Conservation (phyloP, 2,113 vertebrate species). For the Urocolius indicus region DNA sequence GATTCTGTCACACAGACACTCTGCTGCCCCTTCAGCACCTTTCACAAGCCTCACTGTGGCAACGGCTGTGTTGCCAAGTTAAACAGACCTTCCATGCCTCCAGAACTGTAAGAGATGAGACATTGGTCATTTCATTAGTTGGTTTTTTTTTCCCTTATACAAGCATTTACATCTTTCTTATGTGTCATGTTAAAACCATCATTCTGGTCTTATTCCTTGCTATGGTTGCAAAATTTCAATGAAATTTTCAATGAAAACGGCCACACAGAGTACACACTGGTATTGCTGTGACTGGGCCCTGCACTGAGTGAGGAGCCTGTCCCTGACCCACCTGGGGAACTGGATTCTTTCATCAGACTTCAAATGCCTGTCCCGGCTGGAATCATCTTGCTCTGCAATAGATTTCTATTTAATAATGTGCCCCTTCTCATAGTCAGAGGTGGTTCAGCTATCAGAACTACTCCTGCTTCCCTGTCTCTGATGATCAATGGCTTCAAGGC, state of each 20-base stretch:
- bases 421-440: neutral
- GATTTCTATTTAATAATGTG: rapidly evolving
- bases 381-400: neutral
- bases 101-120: rapidly evolving
- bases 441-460: neutral
- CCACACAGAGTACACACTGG: no score
- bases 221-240: neutral
- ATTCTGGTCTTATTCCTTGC: neutral
- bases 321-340: no score
- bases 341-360: no score
- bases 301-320: no score
- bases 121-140: neutral
- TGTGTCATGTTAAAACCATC: neutral
- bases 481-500: neutral
- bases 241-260: no score
- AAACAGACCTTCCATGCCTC: neutral
- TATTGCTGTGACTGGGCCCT: no score
- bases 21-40: neutral
- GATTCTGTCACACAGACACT: neutral
- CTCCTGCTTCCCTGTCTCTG: neutral
- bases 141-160: no score
- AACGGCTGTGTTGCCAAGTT: neutral
- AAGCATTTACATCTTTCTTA: neutral
- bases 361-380: neutral
- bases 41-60: neutral